These are phyloP conservation scores for Manis crassicaudata DNA, from an alignment of 2,797 vertebrate species.

Conservation along the genomic window DNA sequence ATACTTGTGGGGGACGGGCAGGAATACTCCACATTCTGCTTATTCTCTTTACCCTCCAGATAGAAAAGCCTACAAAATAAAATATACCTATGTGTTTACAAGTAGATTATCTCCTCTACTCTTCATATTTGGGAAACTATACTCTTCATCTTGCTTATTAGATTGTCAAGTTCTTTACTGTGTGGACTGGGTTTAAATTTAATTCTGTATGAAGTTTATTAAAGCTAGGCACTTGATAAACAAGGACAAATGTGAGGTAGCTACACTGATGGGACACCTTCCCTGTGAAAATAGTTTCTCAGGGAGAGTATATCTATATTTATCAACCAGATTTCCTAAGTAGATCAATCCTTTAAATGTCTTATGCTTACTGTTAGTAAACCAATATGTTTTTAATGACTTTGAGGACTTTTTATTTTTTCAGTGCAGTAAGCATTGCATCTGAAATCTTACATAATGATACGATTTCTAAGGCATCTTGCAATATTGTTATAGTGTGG, in stretches of 20 bases:
- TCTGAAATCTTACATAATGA: conserved; percentile 53
- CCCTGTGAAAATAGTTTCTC: conserved; percentile 10
- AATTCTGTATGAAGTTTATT: conserved; percentile 73
- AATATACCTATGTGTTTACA: conserved; percentile 42
- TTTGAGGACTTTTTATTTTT: conserved; percentile 59
- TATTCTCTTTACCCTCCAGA: background rate
- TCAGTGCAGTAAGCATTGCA: background rate
- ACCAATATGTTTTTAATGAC: conserved; percentile 44
- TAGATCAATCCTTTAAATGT: conserved; percentile 35
- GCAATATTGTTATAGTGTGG: background rate
- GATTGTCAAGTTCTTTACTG: conserved; percentile 67
- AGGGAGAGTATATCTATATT: background rate
- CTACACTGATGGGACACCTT: conserved; percentile 1
- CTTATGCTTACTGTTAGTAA: conserved; percentile 28
- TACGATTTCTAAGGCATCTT: conserved; percentile 27
- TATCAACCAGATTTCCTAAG: conserved; percentile 53
- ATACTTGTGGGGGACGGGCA: background rate
- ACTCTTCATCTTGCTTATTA: conserved; percentile 68
- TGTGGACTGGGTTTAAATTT: conserved; percentile 69
- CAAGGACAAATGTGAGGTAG: conserved; percentile 29
- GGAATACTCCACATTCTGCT: background rate
- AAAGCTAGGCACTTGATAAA: conserved; percentile 69
- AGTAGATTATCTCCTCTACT: conserved; percentile 49
- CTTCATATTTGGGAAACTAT: conserved; percentile 45
- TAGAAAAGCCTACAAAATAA: conserved; percentile 41